phyloP scores from a whole-genome alignment of 2,888 invertebrate species.

The Nomada hirtipes region DNA sequence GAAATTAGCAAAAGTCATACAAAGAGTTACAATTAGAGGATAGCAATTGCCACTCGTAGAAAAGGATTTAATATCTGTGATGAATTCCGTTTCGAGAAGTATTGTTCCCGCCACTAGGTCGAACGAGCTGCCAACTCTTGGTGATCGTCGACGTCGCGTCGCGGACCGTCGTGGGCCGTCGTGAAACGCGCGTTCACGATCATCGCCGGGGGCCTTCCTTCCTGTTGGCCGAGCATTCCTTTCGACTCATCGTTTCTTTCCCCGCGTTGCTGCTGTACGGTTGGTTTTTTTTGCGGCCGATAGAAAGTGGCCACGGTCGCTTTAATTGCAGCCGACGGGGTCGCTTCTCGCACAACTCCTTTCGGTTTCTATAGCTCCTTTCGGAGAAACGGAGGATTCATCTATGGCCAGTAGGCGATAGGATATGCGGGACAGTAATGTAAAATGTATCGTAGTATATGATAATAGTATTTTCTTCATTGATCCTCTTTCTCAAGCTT shows the following conservation, averaged over 20 bases:
- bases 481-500: too few relatives aligned
- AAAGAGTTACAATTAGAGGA: too few relatives aligned
- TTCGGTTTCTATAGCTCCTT: slow-evolving; percentile 9
- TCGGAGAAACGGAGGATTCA: neutral
- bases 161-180: neutral
- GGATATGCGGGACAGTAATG: neutral
- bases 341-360: slow-evolving; percentile 16
- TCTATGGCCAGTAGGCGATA: neutral
- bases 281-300: slow-evolving; percentile 1
- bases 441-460: neutral
- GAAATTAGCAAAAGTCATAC: too few relatives aligned
- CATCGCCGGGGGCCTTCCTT: slow-evolving; percentile 30
- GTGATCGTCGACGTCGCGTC: neutral
- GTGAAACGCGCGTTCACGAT: slow-evolving; percentile 23
- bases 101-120: neutral
- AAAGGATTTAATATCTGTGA: too few relatives aligned
- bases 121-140: slow-evolving; percentile 2
- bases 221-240: slow-evolving; percentile 32
- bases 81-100: too few relatives aligned
- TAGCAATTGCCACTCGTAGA: too few relatives aligned
- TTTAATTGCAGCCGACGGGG: slow-evolving; percentile 37
- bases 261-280: neutral
- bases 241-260: slow-evolving; percentile 21
- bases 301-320: slow-evolving; percentile 45
- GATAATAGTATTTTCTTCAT: too few relatives aligned